Percentiles rank a stretch among this genome's conserved stretches.
These are phyloP conservation scores for Lasiommata megera DNA, from an alignment of 2,888 invertebrate genomes.

Conservation along the genomic window DNA sequence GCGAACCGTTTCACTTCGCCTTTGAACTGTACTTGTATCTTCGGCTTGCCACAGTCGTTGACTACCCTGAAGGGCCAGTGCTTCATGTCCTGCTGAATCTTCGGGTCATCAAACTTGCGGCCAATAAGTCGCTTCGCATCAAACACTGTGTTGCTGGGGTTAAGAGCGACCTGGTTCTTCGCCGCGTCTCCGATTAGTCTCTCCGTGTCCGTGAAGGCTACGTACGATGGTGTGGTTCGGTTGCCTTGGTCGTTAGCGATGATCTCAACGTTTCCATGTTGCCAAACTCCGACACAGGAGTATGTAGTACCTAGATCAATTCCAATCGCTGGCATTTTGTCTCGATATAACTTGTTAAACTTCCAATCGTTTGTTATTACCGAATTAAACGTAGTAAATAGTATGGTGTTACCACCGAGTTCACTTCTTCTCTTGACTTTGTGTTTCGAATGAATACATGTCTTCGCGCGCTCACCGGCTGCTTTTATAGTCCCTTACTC, in stretches of 20 bases:
- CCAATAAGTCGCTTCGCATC: not conserved
- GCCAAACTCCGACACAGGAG: not conserved
- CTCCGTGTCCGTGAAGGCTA: not conserved
- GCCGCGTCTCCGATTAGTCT: not conserved
- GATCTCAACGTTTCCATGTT: constrained; percentile 5
- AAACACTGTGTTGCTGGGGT: not conserved
- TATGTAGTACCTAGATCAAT: not conserved
- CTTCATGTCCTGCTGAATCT: constrained; percentile 66
- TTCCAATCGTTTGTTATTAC: too few species aligned
- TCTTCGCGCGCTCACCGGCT: too few species aligned
- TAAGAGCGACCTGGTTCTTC: not conserved
- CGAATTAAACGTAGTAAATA: too few species aligned
- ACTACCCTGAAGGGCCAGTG: constrained; percentile 88
- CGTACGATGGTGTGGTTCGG: not conserved
- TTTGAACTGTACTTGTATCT: constrained; percentile 82
- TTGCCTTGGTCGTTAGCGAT: not conserved
- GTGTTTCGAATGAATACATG: too few species aligned
- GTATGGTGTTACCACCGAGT: too few species aligned
- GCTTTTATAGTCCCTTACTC: too few species aligned
- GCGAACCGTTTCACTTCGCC: constrained; percentile 78
- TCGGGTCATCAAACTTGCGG: not conserved
- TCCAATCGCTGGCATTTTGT: not conserved
- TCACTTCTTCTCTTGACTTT: too few species aligned
- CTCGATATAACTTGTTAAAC: too few species aligned
- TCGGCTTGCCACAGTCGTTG: constrained; percentile 82